phyloP scores from a whole-genome alignment of 2,113 vertebrate species.

The Melanotaenia duboulayi region DNA sequence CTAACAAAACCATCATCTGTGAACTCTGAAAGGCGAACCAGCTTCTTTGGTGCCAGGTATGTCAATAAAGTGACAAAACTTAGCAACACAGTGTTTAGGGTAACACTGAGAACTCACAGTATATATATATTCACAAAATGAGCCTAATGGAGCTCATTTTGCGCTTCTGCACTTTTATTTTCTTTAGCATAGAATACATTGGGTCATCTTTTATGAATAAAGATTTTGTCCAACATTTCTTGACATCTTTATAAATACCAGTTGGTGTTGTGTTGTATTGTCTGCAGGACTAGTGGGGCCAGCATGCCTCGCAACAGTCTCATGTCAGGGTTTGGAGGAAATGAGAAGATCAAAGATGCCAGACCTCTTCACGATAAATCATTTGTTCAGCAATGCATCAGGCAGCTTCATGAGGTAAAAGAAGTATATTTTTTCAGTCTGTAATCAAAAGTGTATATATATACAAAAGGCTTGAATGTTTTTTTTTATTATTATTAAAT shows the following conservation, averaged over 20 bases:
- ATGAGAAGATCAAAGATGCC: constrained; percentile 95
- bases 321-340: constrained; percentile 86
- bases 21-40: constrained; percentile 89
- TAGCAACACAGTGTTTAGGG: background rate
- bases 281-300: constrained; percentile 82
- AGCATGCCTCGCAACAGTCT: constrained; percentile 87
- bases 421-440: background rate
- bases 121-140: background rate
- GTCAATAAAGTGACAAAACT: constrained; percentile 62
- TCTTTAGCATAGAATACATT: no score
- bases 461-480: background rate
- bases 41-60: constrained; percentile 87
- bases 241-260: no score
- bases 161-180: no score
- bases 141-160: background rate
- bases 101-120: background rate
- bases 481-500: no score
- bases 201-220: no score
- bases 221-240: no score
- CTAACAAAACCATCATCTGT: constrained; percentile 83
- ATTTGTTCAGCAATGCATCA: constrained; percentile 93
- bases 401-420: constrained; percentile 91
- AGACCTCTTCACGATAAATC: constrained; percentile 94
- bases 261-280: no score
- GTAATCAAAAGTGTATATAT: background rate